Evolutionary conservation across 2,113 vertebrate species (phyloP), one percentile per base, ranked within the genome.

Genomic region (Chloebia gouldiae): DNA sequence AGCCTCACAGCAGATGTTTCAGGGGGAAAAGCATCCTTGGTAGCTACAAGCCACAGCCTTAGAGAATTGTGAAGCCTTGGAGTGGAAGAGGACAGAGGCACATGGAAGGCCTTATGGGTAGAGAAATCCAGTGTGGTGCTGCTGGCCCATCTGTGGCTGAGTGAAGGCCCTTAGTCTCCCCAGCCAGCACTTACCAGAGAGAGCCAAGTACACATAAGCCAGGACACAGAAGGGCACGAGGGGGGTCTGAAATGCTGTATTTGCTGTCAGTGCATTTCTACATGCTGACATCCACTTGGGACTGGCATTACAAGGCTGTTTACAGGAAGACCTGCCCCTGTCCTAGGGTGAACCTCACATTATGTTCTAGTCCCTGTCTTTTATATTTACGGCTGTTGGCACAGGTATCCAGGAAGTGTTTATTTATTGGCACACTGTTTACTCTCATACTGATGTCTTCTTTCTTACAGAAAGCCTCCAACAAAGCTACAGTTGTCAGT

Each of bases 151-250:
- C 15, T 30, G 31, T 6, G 13, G 47, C 56, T 51, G 13, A 75
- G 40, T 6, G 9, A 85, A 70, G 37, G 24, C 23, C 24, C 31
- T 69, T 4, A 2, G 40, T 23, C 25, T 71, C 40, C 28, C 28
- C 28, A 85, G 11, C 24, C 50, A 68, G 56, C 25, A 59, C 31
- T 30, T 35, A 4, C 25, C 25, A 61, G 30, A 79, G 39, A 39
- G 39, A 39, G 57, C 6, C 35, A 75, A 63, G 78, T 24, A 31
- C 22, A 21, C 0, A 0, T 27, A 21, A 69, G 30, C 5, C 0
- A 0, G 27, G 50, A 59, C 54, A 20, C 15, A 24, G 27, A 53
- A 45, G 30, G 39, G 56, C 28, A 45, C 50, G 54, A 65, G 7
- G 5, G 14, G 35, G 9, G 7, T 24, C 40, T 56, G 50, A 72